Percentiles rank a stretch among this genome's conserved stretches.
Conservation (phyloP, 1,140 invertebrate species). For the Eupristina koningsbergeri region DNA sequence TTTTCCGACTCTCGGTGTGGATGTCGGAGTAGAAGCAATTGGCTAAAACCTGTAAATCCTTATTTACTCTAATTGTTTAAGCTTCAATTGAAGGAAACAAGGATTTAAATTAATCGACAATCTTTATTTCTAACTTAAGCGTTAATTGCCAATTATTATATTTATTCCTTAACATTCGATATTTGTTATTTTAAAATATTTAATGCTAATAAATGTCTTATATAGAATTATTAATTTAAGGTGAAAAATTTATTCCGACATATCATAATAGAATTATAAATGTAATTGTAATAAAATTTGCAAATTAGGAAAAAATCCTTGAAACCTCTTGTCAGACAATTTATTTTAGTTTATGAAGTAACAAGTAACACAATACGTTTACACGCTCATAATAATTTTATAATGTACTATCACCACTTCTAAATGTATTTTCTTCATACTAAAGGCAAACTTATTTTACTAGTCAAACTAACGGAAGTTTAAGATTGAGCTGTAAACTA, state of each 20-base stretch:
- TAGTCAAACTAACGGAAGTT: not conserved
- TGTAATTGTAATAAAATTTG: not conserved
- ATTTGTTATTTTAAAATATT: not conserved
- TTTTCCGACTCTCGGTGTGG: not conserved
- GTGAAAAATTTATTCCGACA: not conserved
- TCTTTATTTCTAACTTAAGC: not conserved
- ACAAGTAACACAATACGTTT: not conserved
- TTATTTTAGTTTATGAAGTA: slow-evolving; percentile 24
- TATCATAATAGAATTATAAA: not conserved
- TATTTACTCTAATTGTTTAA: slow-evolving; percentile 1
- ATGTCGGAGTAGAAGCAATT: slow-evolving; percentile 8
- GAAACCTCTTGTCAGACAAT: not conserved
- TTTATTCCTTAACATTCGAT: not conserved
- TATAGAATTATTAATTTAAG: not conserved
- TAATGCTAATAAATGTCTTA: not conserved
- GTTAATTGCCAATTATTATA: not conserved
- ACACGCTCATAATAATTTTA: slow-evolving; percentile 37
- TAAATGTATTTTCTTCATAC: not conserved
- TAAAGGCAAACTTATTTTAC: not conserved
- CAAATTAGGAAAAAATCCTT: slow-evolving; percentile 4
- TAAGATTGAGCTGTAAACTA: not conserved
- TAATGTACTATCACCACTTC: slow-evolving; percentile 11
- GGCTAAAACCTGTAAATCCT: not conserved
- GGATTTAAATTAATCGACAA: not conserved
- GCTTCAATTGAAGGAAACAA: not conserved